Evolutionary conservation across 1,140 invertebrate species (phyloP).

Genomic region (Zaprionus gabonicus): DNA sequence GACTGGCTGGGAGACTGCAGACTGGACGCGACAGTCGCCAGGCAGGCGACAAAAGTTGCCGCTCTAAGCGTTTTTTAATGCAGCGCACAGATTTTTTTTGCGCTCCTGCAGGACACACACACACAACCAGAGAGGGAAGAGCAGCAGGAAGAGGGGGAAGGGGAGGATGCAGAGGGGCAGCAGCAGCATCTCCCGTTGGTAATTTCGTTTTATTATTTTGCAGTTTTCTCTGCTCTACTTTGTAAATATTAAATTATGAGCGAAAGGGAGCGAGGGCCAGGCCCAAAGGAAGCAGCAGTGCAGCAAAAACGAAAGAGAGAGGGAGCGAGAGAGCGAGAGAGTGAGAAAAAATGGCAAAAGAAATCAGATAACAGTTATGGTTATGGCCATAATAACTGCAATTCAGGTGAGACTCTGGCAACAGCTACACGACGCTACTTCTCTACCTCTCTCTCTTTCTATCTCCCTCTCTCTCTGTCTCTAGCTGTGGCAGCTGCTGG

Average conservation of each 20-base stretch:
- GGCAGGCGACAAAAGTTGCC: constrained; percentile 73
- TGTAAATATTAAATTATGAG: constrained; percentile 83
- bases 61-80: constrained; percentile 82
- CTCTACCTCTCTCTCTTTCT: background rate
- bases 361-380: constrained; percentile 78
- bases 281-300: constrained; percentile 51
- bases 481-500: constrained; percentile 14
- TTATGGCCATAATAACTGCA: constrained; percentile 80
- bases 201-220: constrained; percentile 83
- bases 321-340: background rate
- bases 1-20: background rate
- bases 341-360: constrained; percentile 40
- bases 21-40: constrained; percentile 48
- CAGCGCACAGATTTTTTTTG: constrained; percentile 58
- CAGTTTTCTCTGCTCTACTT: constrained; percentile 78
- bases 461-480: background rate
- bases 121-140: background rate
- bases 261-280: constrained; percentile 7
- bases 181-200: constrained; percentile 52
- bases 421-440: constrained; percentile 27
- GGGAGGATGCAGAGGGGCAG: background rate
- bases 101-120: constrained; percentile 7
- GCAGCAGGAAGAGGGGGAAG: background rate
- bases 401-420: constrained; percentile 48
- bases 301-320: background rate